Conservation (phyloP, 2,113 vertebrate genomes). For the Terrapene triunguis region DNA sequence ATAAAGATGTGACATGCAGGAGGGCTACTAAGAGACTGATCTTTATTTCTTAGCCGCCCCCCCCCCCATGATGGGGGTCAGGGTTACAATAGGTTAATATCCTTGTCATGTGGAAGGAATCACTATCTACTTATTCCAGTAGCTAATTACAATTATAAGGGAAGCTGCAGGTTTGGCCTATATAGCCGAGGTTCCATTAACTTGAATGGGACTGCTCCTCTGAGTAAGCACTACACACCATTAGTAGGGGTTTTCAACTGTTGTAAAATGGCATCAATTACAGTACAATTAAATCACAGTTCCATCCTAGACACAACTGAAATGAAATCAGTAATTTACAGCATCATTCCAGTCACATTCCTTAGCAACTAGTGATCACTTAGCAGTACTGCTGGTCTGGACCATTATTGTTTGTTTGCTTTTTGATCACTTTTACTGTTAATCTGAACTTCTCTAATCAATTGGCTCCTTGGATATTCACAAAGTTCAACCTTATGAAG, state of each 20-base stretch:
- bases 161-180: fast-evolving
- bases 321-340: conserved; percentile 38
- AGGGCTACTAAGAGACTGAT: neutral
- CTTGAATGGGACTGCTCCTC: neutral
- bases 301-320: conserved; percentile 16
- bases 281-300: conserved; percentile 51
- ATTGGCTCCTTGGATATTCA: conserved; percentile 50
- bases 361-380: conserved; percentile 12
- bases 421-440: conserved; percentile 66
- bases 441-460: conserved; percentile 55
- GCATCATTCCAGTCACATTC: conserved; percentile 37
- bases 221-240: neutral
- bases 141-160: neutral
- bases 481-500: conserved; percentile 35
- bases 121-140: neutral
- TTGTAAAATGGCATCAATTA: conserved; percentile 59
- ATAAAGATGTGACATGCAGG: neutral
- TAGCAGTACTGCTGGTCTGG: fast-evolving
- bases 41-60: neutral
- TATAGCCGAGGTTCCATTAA: neutral
- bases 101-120: neutral
- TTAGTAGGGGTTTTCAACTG: neutral
- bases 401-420: neutral
- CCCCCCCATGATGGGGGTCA: neutral
- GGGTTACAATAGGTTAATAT: neutral